Base-by-base conservation (phyloP, 1,140 invertebrate genomes). In the Drosophila nasuta region DNA sequence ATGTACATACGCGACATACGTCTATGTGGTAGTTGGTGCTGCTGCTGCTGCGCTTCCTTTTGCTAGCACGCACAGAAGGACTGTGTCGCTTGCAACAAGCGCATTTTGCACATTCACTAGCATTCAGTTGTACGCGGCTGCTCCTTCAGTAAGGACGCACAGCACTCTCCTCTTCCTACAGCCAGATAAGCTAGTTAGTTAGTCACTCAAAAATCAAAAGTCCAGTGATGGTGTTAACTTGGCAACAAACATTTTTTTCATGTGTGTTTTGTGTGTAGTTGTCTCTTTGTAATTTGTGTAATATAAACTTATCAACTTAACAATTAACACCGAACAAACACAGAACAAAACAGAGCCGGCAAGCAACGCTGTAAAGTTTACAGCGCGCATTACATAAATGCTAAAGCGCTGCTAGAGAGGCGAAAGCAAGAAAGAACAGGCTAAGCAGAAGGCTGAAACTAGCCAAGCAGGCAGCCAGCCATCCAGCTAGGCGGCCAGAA, bases 81-180 rank as follows among this genome's bases (percentile, higher is more conserved):
- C 70, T 33, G 60, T 33, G 60, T 73, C 63, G 69, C 20, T 81
- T 80, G 88, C 86, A 87, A 82, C 83, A 91, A 82, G 83, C 81
- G 82, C 83, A 81, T 59, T 74, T 89, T 89, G 83, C 89, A 91
- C 75, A 74, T 76, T 77, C 58, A 62, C 71, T 81, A 88, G 77
- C 71, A 78, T 76, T 91, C 78, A 91, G 87, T 91, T 91, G 87
- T 80, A 88, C 81, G 81, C 77, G 88, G 81, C 63, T 67, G 83
- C 75, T 91, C 83, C 89, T 89, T 82, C 83, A 91, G 89, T 81
- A 91, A 91, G 83, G 87, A 91, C 88, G 89, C 83, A 79, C 78
- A 71, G 82, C 81, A 90, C 56, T 59, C 74, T 54, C 78, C 68
- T 74, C 62, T 72, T 74, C 62, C 60, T 33, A n/a, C 46, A 75